A percentile compares a stretch with the other conserved stretches of the same genome.
Conservation (phyloP, 1,140 invertebrate genomes). For the Drosophila bipectinata region DNA sequence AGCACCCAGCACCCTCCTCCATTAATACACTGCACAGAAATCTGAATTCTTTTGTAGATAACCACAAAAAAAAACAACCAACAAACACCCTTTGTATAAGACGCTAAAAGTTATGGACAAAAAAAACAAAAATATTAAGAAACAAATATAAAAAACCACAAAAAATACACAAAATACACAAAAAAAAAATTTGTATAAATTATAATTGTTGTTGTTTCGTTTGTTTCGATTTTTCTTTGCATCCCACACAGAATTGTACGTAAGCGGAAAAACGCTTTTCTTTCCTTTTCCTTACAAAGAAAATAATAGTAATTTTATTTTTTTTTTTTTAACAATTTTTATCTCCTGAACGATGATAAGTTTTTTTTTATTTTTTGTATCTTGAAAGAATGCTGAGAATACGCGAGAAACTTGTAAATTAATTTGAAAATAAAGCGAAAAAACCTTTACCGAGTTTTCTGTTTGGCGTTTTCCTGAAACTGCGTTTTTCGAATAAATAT, state of each 20-base stretch:
- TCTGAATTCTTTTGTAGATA: slow-evolving; percentile 40
- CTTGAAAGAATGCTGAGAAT: slow-evolving; percentile 43
- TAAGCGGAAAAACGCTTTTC: slow-evolving; percentile 15
- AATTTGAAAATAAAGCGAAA: slow-evolving; percentile 56
- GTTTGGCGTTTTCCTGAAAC: slow-evolving; percentile 44
- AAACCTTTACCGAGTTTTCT: slow-evolving; percentile 29
- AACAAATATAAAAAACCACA: not conserved
- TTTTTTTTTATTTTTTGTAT: slow-evolving; percentile 25
- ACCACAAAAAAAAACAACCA: not conserved
- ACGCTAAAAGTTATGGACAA: slow-evolving; percentile 9
- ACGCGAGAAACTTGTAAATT: slow-evolving; percentile 55
- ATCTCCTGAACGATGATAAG: not conserved
- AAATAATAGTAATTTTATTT: not conserved
- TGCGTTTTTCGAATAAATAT: slow-evolving; percentile 8
- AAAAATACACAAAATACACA: not conserved
- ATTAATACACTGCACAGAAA: slow-evolving; percentile 1
- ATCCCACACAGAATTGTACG: slow-evolving; percentile 20
- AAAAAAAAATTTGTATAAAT: slow-evolving; percentile 9
- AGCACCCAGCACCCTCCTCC: not conserved
- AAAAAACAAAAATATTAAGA: not conserved
- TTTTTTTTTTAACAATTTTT: slow-evolving; percentile 17
- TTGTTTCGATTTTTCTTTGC: slow-evolving; percentile 32
- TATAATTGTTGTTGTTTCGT: slow-evolving; percentile 29
- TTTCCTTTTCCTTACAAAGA: slow-evolving; percentile 4
- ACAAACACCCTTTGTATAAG: slow-evolving; percentile 11